Evolutionary conservation across 2,113 vertebrate species (phyloP).

Genomic region (Misgurnus anguillicaudatus): DNA sequence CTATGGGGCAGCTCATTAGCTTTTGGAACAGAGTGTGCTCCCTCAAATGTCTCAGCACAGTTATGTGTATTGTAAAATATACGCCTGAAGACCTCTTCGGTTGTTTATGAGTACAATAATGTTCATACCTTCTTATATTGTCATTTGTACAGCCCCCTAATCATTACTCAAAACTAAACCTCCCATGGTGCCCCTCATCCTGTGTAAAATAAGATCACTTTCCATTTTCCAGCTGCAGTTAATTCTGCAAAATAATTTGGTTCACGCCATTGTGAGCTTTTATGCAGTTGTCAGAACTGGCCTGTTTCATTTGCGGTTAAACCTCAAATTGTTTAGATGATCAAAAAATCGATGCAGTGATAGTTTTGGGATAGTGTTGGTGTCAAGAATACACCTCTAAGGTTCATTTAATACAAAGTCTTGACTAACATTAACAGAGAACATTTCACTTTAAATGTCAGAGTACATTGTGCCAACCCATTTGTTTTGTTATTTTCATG

Average conservation of each 20-base stretch:
- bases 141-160: neutral
- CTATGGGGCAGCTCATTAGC: too few relatives aligned
- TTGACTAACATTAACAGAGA: too few relatives aligned
- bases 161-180: neutral
- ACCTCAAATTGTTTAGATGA: slow-evolving; percentile 3
- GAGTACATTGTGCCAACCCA: too few relatives aligned
- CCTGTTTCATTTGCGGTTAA: slow-evolving; percentile 29
- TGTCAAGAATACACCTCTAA: too few relatives aligned
- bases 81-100: neutral
- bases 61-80: too few relatives aligned
- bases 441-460: too few relatives aligned
- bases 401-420: too few relatives aligned
- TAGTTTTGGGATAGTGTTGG: too few relatives aligned
- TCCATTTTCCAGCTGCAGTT: neutral
- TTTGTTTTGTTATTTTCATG: too few relatives aligned
- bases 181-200: neutral
- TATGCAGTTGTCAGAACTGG: slow-evolving; percentile 9
- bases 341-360: neutral
- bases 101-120: neutral
- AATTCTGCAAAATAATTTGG: slow-evolving; percentile 12
- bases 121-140: neutral
- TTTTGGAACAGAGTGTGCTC: too few relatives aligned
- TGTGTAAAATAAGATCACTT: neutral
- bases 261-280: neutral
- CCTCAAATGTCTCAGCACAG: too few relatives aligned